Conservation (phyloP, 2,113 vertebrate species). For the Leucosticte australis region DNA sequence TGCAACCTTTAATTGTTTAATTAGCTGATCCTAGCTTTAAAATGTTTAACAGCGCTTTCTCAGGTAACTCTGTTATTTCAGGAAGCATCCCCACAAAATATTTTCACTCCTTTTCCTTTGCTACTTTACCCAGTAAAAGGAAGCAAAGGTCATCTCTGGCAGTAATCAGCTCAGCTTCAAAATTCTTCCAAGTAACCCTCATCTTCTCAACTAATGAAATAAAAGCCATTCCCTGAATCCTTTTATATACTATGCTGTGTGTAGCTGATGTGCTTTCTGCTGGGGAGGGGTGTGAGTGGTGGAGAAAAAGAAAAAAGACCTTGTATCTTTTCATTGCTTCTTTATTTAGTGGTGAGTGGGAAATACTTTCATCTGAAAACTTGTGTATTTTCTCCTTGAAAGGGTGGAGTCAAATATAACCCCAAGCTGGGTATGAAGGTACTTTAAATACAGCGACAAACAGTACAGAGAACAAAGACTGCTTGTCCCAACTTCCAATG, state of each 20-base stretch:
- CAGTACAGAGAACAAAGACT: neutral
- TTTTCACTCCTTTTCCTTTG: neutral
- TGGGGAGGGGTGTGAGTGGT: neutral
- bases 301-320: neutral
- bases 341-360: neutral
- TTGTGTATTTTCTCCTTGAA: neutral
- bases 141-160: neutral
- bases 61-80: neutral
- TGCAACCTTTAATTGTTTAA: slow-evolving; percentile 12
- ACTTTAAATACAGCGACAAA: neutral
- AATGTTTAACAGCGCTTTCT: neutral
- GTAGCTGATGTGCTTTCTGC: neutral
- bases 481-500: neutral
- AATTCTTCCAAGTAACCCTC: neutral
- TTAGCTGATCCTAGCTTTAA: neutral
- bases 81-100: neutral
- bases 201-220: neutral
- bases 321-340: neutral
- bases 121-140: neutral
- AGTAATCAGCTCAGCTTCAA: neutral
- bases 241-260: neutral
- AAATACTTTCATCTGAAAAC: neutral
- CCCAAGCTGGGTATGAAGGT: neutral
- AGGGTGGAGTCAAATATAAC: neutral
- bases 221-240: neutral